phyloP scores from a whole-genome alignment of 2,888 invertebrate genomes.

The Drosophila paucipuncta region DNA sequence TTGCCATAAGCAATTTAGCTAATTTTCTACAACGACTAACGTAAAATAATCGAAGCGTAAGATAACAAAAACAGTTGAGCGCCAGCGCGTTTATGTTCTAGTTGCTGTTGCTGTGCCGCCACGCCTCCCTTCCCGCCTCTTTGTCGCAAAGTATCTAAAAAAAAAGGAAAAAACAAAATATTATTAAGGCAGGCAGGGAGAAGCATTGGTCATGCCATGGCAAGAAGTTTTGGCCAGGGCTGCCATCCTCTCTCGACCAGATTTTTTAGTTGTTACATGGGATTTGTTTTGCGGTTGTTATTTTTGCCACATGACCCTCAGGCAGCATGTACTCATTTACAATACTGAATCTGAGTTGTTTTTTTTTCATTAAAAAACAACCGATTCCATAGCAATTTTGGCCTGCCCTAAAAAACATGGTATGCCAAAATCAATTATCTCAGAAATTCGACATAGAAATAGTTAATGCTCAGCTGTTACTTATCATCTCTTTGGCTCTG shows the following conservation, averaged over 20 bases:
- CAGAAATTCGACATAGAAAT: not conserved
- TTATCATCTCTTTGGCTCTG: not conserved
- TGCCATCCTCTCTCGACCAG: constrained; percentile 17
- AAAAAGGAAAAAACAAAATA: not conserved
- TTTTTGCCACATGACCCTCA: constrained; percentile 4
- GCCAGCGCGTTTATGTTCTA: not conserved
- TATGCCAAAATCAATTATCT: not conserved
- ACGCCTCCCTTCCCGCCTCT: constrained; percentile 1
- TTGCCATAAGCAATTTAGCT: constrained; percentile 83
- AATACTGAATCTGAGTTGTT: constrained; percentile 21
- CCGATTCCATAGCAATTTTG: not conserved
- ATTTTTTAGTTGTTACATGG: constrained; percentile 29
- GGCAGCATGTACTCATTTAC: constrained; percentile 26
- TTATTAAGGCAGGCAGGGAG: not conserved
- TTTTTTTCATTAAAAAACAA: constrained; percentile 1
- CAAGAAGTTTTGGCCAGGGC: constrained; percentile 18
- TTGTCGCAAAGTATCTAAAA: constrained; percentile 11
- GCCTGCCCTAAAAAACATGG: not conserved
- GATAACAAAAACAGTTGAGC: constrained; percentile 61
- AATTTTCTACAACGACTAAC: constrained; percentile 71
- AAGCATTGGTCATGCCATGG: constrained; percentile 33
- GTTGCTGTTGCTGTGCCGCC: constrained; percentile 2
- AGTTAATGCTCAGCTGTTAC: not conserved
- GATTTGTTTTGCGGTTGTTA: constrained; percentile 39
- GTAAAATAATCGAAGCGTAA: constrained; percentile 75